Percentiles rank a stretch among this genome's conserved stretches.
phyloP scores from a whole-genome alignment of 2,113 vertebrate genomes.

The Clinocottus analis region DNA sequence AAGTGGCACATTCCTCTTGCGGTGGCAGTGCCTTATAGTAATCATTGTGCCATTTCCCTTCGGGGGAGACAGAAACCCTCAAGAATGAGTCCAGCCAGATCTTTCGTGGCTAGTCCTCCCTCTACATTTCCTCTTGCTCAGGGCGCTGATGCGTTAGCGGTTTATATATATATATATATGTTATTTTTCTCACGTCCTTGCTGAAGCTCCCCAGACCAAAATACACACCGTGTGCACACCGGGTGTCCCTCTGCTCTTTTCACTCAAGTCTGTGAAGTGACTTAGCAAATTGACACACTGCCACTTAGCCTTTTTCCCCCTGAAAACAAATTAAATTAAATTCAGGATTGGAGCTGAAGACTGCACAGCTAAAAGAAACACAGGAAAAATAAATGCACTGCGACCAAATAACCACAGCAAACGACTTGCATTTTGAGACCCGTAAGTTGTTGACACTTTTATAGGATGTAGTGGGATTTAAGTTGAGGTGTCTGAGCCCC shows the following conservation, averaged over 20 bases:
- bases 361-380: not conserved
- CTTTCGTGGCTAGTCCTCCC: constrained; percentile 22
- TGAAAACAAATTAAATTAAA: not conserved
- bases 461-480: constrained; percentile 11
- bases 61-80: constrained; percentile 47
- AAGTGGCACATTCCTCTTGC: constrained; percentile 36
- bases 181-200: constrained; percentile 45
- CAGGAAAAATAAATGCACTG: not conserved
- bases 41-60: constrained; percentile 43
- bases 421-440: constrained; percentile 13
- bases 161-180: constrained; percentile 59
- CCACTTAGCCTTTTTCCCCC: too few species aligned
- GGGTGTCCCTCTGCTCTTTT: not conserved
- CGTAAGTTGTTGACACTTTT: constrained; percentile 8
- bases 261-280: not conserved
- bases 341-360: not conserved
- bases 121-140: constrained; percentile 55
- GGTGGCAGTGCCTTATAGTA: constrained; percentile 37
- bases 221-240: constrained; percentile 4
- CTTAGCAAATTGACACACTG: not conserved
- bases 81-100: constrained; percentile 46
- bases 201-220: constrained; percentile 31
- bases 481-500: constrained; percentile 29
- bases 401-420: constrained; percentile 1
- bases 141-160: constrained; percentile 40